Evolutionary conservation across 2,888 invertebrate genomes (phyloP).

Genomic region (Apodemia hepburni): DNA sequence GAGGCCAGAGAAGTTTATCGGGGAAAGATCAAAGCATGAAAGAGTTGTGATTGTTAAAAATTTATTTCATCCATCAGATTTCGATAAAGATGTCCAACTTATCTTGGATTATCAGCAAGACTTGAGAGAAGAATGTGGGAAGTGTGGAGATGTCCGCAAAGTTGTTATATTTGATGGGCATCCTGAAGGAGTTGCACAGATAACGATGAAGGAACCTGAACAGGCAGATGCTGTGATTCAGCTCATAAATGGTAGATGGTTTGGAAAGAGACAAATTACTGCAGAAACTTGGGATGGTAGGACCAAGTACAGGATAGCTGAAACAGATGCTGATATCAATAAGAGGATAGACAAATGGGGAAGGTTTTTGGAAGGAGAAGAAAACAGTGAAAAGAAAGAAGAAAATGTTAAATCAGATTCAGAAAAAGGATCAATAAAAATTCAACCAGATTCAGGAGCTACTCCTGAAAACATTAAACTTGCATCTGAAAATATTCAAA

Average conservation of each 20-base stretch:
- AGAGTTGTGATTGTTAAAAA: constrained; percentile 95
- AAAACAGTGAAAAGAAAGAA: constrained; percentile 40
- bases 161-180: constrained; percentile 95
- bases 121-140: constrained; percentile 91
- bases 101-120: constrained; percentile 96
- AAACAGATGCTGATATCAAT: constrained; percentile 93
- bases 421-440: background rate
- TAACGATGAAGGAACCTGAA: constrained; percentile 94
- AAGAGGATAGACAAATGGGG: constrained; percentile 94
- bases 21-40: constrained; percentile 93
- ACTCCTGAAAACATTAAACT: background rate
- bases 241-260: constrained; percentile 94
- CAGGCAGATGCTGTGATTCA: constrained; percentile 94
- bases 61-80: constrained; percentile 92
- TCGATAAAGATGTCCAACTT: constrained; percentile 93
- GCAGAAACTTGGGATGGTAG: constrained; percentile 98
- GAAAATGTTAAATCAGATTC: background rate
- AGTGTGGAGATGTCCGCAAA: constrained; percentile 95
- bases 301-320: constrained; percentile 94
- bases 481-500: background rate
- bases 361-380: constrained; percentile 85
- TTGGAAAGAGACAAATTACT: constrained; percentile 90
- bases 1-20: constrained; percentile 95
- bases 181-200: constrained; percentile 96
- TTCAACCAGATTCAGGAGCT: background rate